Evolutionary conservation across 2,888 invertebrate species (phyloP).

Genomic region (Periphyllus acericola): DNA sequence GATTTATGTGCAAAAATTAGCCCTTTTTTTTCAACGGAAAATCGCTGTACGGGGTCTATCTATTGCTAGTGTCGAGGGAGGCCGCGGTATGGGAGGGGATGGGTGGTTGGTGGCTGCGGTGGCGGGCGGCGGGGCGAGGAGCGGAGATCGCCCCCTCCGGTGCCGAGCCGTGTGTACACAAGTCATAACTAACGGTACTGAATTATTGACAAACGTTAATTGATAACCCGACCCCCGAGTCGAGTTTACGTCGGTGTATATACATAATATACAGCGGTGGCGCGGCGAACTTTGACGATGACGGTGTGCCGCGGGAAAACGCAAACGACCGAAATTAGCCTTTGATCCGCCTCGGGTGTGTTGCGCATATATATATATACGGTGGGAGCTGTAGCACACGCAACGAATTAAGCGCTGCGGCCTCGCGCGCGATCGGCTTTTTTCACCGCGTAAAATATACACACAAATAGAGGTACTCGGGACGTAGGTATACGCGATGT

Average conservation of each 20-base stretch:
- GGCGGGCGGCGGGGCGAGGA: not conserved
- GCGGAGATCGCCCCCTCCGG: not conserved
- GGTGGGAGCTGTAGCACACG: not conserved
- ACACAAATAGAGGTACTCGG: too few species aligned
- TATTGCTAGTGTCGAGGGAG: too few species aligned
- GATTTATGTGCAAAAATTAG: conserved; percentile 33
- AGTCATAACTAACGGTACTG: conserved; percentile 37
- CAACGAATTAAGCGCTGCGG: not conserved
- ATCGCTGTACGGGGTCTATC: not conserved
- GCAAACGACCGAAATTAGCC: conserved; percentile 36
- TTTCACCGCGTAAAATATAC: not conserved
- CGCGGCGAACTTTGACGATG: not conserved
- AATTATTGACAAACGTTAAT: conserved; percentile 49
- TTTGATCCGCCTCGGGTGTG: conserved; percentile 26
- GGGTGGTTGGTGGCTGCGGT: not conserved
- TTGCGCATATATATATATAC: not conserved
- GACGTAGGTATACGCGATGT: not conserved
- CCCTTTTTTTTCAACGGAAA: not conserved
- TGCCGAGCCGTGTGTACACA: not conserved
- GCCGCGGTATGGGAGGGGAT: too few species aligned
- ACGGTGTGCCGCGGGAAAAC: conserved; percentile 9
- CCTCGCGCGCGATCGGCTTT: not conserved
- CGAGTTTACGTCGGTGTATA: too few species aligned
- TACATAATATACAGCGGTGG: too few species aligned
- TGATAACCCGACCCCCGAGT: conserved; percentile 10